A percentile compares a stretch with the other conserved stretches of the same genome.
Conservation (phyloP, 2,113 vertebrate genomes). For the Podocnemis expansa region DNA sequence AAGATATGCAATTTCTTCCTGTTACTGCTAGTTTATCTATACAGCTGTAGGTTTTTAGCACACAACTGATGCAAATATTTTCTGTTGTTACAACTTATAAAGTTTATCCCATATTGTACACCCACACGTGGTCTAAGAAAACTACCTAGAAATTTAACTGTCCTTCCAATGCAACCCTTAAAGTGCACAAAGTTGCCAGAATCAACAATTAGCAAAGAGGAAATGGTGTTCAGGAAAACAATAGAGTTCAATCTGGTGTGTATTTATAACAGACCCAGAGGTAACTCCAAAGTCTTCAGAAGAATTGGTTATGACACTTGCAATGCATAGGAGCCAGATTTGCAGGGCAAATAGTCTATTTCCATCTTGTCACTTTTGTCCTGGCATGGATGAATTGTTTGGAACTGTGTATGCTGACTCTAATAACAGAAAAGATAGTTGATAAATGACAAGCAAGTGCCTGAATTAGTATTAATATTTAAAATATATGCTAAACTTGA, state of each 20-base stretch:
- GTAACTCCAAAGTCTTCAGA: background rate
- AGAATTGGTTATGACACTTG: background rate
- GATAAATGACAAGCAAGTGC: background rate
- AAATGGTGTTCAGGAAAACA: slow-evolving; percentile 8
- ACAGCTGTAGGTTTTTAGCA: background rate
- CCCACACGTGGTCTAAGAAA: background rate
- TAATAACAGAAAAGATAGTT: background rate
- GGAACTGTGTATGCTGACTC: background rate
- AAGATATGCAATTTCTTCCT: background rate
- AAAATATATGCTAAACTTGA: background rate
- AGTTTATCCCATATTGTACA: background rate
- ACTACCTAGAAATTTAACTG: slow-evolving; percentile 18
- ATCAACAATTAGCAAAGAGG: slow-evolving; percentile 19
- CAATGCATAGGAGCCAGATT: background rate
- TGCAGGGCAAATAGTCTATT: background rate
- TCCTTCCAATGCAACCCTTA: background rate
- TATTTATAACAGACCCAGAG: background rate
- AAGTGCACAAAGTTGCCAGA: slow-evolving; percentile 8
- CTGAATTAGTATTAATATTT: background rate
- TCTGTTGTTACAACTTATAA: background rate
- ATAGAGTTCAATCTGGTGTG: background rate
- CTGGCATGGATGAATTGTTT: background rate
- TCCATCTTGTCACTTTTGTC: background rate
- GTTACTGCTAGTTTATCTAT: background rate
- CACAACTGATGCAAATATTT: background rate